Base-by-base conservation (phyloP, 2,797 vertebrate species). In the Prionace glauca region DNA sequence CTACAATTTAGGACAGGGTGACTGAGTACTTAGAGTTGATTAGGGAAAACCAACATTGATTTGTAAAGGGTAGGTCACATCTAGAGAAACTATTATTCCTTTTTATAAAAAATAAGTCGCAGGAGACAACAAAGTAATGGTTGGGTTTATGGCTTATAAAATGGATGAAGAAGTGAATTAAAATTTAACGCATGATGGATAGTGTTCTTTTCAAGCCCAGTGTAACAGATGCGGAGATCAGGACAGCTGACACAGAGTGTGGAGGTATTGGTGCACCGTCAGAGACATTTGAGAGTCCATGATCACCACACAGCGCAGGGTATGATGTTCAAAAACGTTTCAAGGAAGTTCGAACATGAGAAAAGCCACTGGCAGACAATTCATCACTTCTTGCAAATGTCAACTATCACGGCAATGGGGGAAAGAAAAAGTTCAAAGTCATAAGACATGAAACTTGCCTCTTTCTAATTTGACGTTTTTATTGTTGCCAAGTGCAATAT, bases 131-230 rank as follows among this genome's bases (percentile, higher is more conserved):
- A 36, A 87, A 87, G 9, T 87, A 16, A 60, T 24, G 14, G 50
- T 29, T 29, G 26, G 50, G 26, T 24, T 88, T 60, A 32, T 56
- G 26, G 26, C 50, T 29, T 29, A 32, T 3, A 32, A 32, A 65
- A 62, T 91, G 88, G 60, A n/a, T 32, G 88, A 91, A 62, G 16
- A 91, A 62, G 88, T 91, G 56, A 91, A 65, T 91, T 91, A 60
- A 65, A 32, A 91, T 62, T 65, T 91, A 65, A 91, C 7, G 60
- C n/a, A 62, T 91, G 88, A 65, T 26, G 10, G 18, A 62, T 36
- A 84, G 36, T 20, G n/a, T 41, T 36, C 62, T n/a, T 92, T 29
- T 20, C 14, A 65, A 62, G 56, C 3, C n/a, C 90, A n/a, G 20
- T 8, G 62, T 67, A 65, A 36, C 18, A 90, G 32, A 18, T 36